phyloP scores from a whole-genome alignment of 2,888 invertebrate genomes.

The Pseudococcus longispinus region DNA sequence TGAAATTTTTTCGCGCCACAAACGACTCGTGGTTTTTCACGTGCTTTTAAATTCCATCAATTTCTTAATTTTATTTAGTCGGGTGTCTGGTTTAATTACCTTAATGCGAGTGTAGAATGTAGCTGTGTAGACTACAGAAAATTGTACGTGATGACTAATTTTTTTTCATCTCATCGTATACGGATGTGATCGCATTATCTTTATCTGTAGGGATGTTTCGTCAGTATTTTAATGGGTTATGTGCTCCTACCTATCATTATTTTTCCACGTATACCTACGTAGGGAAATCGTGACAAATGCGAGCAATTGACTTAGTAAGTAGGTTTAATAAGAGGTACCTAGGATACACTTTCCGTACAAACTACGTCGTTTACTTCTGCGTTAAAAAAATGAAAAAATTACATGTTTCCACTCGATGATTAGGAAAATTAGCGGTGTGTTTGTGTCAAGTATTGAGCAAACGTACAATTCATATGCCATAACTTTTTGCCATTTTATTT shows the following conservation, averaged over 20 bases:
- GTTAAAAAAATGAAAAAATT: conserved; percentile 25
- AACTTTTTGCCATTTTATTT: too few relatives aligned
- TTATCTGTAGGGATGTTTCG: neutral
- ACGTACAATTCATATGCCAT: too few relatives aligned
- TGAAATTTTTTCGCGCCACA: neutral
- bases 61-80: neutral
- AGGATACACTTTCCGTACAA: neutral
- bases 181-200: neutral
- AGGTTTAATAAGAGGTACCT: neutral
- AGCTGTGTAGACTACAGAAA: neutral
- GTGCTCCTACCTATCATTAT: neutral
- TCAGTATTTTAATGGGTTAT: neutral
- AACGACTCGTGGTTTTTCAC: neutral
- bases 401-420: neutral
- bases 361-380: neutral
- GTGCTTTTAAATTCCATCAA: neutral
- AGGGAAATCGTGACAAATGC: neutral
- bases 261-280: neutral
- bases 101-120: too few relatives aligned
- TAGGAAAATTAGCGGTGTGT: neutral
- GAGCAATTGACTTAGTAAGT: neutral
- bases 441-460: neutral
- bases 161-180: neutral
- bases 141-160: neutral
- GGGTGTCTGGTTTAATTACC: neutral